These are phyloP conservation scores for Linepithema humile DNA, from an alignment of 1,140 invertebrate genomes.

Conservation along the genomic window DNA sequence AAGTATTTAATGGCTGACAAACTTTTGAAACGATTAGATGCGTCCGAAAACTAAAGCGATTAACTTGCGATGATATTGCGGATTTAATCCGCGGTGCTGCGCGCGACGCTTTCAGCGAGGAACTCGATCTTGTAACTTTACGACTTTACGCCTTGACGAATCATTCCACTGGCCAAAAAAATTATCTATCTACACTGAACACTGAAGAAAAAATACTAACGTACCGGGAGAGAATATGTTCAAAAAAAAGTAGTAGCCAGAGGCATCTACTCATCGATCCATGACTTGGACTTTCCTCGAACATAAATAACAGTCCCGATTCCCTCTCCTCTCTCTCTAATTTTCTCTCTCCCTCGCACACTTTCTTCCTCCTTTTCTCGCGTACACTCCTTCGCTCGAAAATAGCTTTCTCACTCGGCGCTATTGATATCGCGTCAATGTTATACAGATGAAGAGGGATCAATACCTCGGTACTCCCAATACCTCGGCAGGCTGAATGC, in stretches of 20 bases:
- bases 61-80: slow-evolving; percentile 24
- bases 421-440: slow-evolving; percentile 66
- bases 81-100: slow-evolving; percentile 17
- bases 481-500: slow-evolving; percentile 59
- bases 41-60: slow-evolving; percentile 47
- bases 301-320: slow-evolving; percentile 45
- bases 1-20: slow-evolving; percentile 42
- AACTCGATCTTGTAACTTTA: slow-evolving; percentile 40
- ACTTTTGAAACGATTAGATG: slow-evolving; percentile 43
- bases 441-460: slow-evolving; percentile 57
- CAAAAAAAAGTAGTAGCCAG: background rate
- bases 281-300: slow-evolving; percentile 37
- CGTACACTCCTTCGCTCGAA: slow-evolving; percentile 38
- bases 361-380: background rate
- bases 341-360: background rate
- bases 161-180: background rate
- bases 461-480: slow-evolving; percentile 66
- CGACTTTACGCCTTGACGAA: background rate
- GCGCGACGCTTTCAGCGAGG: background rate
- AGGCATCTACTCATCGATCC: background rate
- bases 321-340: background rate
- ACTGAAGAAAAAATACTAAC: background rate
- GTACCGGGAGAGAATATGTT: background rate
- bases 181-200: background rate
- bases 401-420: slow-evolving; percentile 63